Conservation (phyloP, 2,113 vertebrate species). For the Zosterops lateralis region DNA sequence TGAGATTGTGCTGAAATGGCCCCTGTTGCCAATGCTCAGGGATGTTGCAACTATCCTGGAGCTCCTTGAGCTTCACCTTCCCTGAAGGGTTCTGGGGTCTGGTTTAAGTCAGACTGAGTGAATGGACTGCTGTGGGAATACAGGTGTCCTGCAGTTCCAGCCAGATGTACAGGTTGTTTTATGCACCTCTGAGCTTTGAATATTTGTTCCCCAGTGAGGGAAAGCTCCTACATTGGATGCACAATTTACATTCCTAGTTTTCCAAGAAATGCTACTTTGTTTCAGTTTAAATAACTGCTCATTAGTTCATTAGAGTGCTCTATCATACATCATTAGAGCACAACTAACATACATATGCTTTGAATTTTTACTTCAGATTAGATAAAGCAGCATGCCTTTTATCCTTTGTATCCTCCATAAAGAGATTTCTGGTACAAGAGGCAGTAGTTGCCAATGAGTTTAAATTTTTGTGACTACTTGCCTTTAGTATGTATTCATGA, state of each 20-base stretch:
- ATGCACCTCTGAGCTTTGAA: not conserved
- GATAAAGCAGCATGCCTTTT: not conserved
- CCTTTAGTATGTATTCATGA: not conserved
- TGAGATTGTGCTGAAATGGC: not conserved
- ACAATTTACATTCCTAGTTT: not conserved
- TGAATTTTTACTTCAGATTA: not conserved
- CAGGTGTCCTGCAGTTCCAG: not conserved
- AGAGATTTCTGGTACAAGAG: not conserved
- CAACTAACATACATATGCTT: not conserved
- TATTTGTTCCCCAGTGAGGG: not conserved
- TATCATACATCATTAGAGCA: not conserved
- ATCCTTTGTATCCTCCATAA: not conserved
- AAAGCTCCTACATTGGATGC: not conserved
- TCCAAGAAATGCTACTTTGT: not conserved
- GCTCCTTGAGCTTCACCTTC: not conserved
- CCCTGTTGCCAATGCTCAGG: not conserved
- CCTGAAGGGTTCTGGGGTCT: not conserved
- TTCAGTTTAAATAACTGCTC: not conserved
- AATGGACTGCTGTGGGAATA: no score
- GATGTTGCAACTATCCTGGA: accelerated
- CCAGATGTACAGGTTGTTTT: not conserved
- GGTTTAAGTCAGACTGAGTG: not conserved
- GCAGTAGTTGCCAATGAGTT: not conserved
- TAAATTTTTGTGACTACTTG: not conserved
- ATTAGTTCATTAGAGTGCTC: not conserved